Percentiles rank a stretch among this genome's conserved stretches.
These are phyloP conservation scores for Heliconius hewitsoni DNA, from an alignment of 1,140 invertebrate genomes.

Conservation along the genomic window DNA sequence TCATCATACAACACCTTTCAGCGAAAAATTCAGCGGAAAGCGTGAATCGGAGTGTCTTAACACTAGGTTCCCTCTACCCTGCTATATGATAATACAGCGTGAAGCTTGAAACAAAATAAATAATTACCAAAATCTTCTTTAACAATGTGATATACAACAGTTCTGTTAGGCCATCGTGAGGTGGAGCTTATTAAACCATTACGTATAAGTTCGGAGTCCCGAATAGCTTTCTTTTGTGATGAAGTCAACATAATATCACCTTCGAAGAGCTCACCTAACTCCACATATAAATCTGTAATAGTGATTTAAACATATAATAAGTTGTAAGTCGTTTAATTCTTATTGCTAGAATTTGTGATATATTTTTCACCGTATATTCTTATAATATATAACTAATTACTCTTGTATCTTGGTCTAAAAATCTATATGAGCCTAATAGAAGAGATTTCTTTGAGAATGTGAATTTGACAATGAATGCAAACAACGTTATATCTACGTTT, in stretches of 20 bases:
- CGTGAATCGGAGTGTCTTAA: too few relatives aligned
- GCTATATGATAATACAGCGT: too few relatives aligned
- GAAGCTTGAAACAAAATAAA: neutral
- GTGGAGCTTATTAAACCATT: constrained; percentile 83
- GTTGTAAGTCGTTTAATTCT: neutral
- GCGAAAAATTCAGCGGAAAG: too few relatives aligned
- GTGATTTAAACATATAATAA: neutral
- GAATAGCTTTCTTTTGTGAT: constrained; percentile 57
- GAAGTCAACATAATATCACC: constrained; percentile 75
- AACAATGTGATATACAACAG: constrained; percentile 84
- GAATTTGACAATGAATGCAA: too few relatives aligned
- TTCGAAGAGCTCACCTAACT: constrained; percentile 77
- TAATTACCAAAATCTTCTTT: constrained; percentile 84
- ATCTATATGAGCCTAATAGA: too few relatives aligned
- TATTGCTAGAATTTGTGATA: neutral
- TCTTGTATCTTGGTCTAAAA: too few relatives aligned
- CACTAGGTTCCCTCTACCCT: too few relatives aligned
- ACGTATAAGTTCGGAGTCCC: constrained; percentile 47
- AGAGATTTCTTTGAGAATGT: too few relatives aligned
- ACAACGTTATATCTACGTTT: too few relatives aligned
- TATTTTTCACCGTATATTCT: neutral
- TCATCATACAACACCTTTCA: too few relatives aligned
- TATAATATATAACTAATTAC: too few relatives aligned
- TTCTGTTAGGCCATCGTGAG: constrained; percentile 83
- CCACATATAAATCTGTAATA: constrained; percentile 39